Percentiles rank a stretch among this genome's conserved stretches.
phyloP scores from a whole-genome alignment of 2,797 vertebrate genomes.

The Crypturellus tataupa region DNA sequence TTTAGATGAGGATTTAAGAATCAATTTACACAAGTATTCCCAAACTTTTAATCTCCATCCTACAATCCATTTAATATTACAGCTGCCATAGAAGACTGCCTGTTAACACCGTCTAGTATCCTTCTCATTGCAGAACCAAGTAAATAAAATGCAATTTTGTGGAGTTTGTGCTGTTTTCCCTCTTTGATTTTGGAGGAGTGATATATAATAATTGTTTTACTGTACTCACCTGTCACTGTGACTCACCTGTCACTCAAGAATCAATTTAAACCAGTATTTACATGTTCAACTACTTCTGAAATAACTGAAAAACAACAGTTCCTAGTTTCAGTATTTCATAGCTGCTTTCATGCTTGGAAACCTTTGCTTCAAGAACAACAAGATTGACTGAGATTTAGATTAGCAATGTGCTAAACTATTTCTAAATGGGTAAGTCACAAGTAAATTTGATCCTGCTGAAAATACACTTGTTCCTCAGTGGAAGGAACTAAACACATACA shows the following conservation, averaged over 20 bases:
- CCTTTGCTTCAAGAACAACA: background rate
- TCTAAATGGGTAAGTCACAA: background rate
- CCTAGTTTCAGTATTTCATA: background rate
- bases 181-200: background rate
- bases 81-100: background rate
- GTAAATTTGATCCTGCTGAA: accelerated
- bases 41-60: background rate
- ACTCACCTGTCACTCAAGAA: background rate
- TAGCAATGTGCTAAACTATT: background rate
- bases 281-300: background rate
- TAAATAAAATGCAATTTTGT: background rate
- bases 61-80: background rate
- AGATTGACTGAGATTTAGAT: background rate
- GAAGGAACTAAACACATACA: too few relatives aligned
- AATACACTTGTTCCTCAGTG: background rate
- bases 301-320: background rate
- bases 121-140: background rate
- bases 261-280: background rate
- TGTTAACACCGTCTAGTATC: background rate
- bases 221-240: background rate
- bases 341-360: accelerated
- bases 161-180: background rate
- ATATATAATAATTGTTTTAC: background rate
- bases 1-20: background rate
- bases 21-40: background rate